Percentiles rank a stretch among this genome's conserved stretches.
Conservation (phyloP, 1,140 invertebrate genomes). For the Caerostris darwini region DNA sequence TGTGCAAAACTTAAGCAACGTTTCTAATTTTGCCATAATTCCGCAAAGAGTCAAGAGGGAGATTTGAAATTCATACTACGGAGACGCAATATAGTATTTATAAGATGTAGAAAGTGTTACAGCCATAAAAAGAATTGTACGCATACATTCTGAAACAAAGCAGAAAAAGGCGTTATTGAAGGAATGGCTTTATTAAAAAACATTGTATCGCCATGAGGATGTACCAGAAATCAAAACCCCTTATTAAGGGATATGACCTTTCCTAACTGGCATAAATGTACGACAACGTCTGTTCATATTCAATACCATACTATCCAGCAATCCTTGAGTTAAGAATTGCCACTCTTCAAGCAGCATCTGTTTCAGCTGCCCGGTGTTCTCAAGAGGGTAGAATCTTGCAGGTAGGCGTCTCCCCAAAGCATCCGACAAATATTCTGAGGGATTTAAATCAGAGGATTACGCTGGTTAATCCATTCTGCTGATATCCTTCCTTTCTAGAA, state of each 20-base stretch:
- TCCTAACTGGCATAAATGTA: neutral
- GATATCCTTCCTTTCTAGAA: neutral
- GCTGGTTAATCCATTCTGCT: neutral
- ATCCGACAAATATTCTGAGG: neutral
- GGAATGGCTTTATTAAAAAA: neutral
- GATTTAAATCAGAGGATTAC: neutral
- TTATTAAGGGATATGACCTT: neutral
- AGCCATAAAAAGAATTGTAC: neutral
- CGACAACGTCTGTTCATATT: neutral
- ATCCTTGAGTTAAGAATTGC: neutral
- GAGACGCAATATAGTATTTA: neutral
- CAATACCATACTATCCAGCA: neutral
- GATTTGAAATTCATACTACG: neutral
- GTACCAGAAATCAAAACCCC: neutral
- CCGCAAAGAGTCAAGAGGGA: neutral
- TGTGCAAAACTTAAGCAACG: neutral
- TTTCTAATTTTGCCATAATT: neutral
- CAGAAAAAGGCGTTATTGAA: neutral
- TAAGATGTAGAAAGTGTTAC: neutral
- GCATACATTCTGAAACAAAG: neutral
- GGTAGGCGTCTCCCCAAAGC: neutral
- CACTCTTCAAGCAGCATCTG: neutral
- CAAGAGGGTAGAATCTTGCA: neutral
- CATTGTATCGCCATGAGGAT: neutral
- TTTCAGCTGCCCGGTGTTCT: slow-evolving; percentile 11